Evolutionary conservation across 2,888 invertebrate genomes (phyloP).

Genomic region (Eupithecia exiguata): DNA sequence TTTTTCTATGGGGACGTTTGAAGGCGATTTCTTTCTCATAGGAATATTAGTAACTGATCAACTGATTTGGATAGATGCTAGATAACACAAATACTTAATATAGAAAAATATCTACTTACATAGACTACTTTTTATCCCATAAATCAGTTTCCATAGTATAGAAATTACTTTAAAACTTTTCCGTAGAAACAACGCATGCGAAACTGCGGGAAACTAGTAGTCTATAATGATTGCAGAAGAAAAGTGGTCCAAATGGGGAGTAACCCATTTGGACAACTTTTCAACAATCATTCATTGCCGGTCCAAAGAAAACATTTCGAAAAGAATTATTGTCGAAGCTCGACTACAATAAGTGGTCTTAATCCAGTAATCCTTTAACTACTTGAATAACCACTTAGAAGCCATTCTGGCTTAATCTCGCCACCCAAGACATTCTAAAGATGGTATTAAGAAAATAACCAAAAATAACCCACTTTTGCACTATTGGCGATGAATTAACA

Average conservation of each 20-base stretch:
- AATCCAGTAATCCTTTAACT: constrained; percentile 76
- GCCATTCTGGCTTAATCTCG: constrained; percentile 49
- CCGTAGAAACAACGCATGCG: too few relatives aligned
- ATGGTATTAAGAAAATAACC: not conserved
- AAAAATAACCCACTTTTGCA: constrained; percentile 57
- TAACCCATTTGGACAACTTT: too few relatives aligned
- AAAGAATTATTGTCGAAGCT: not conserved
- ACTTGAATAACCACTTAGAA: constrained; percentile 63
- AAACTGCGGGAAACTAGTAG: too few relatives aligned
- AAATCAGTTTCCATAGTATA: too few relatives aligned
- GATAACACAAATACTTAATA: too few relatives aligned
- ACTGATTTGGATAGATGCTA: too few relatives aligned
- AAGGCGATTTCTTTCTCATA: not conserved
- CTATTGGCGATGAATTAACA: constrained; percentile 46
- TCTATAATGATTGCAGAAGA: not conserved
- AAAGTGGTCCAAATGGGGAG: not conserved
- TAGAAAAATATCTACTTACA: too few relatives aligned
- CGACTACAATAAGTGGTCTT: constrained; percentile 28
- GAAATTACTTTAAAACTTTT: too few relatives aligned
- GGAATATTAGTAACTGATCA: not conserved
- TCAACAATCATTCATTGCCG: not conserved
- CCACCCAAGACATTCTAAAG: constrained; percentile 64
- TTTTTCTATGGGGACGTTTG: not conserved
- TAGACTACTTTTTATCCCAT: too few relatives aligned
- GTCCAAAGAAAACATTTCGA: not conserved